A percentile compares a stretch with the other conserved stretches of the same genome.
Evolutionary conservation across 2,888 invertebrate species (phyloP).

Genomic region (Operophtera brumata): DNA sequence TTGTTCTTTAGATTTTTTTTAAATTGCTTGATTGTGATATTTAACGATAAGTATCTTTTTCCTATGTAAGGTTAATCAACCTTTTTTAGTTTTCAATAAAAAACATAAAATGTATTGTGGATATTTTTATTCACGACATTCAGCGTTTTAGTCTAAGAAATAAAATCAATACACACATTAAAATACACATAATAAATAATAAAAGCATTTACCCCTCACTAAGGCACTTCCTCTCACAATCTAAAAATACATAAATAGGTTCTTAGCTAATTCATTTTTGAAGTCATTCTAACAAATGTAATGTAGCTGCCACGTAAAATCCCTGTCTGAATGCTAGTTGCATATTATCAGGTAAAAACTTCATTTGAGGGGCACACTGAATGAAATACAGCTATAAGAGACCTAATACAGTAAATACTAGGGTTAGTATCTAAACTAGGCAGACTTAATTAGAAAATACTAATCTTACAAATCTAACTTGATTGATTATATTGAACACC

Average conservation of each 20-base stretch:
- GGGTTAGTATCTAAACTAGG: constrained; percentile 7
- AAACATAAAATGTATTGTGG: constrained; percentile 12
- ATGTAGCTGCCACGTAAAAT: neutral
- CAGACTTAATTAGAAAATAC: constrained; percentile 29
- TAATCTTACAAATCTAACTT: constrained; percentile 28
- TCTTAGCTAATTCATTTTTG: neutral
- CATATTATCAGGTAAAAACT: neutral
- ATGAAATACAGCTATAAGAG: neutral
- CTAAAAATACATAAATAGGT: constrained; percentile 13
- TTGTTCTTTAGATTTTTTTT: neutral
- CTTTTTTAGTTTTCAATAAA: neutral
- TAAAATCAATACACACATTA: constrained; percentile 9
- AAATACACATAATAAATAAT: constrained; percentile 8
- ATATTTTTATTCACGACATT: constrained; percentile 24
- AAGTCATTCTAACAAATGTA: neutral
- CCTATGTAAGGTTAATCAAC: neutral
- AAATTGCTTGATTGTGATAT: neutral
- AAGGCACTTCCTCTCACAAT: constrained; percentile 47
- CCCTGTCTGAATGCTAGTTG: neutral
- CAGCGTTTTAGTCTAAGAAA: constrained; percentile 8
- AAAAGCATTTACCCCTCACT: constrained; percentile 36
- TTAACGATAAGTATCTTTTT: neutral
- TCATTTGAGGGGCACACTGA: constrained; percentile 7
- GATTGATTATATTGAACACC: constrained; percentile 51
- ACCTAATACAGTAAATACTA: constrained; percentile 1